phyloP scores from a whole-genome alignment of 2,888 invertebrate species.

The Lithophane semibrunnea region DNA sequence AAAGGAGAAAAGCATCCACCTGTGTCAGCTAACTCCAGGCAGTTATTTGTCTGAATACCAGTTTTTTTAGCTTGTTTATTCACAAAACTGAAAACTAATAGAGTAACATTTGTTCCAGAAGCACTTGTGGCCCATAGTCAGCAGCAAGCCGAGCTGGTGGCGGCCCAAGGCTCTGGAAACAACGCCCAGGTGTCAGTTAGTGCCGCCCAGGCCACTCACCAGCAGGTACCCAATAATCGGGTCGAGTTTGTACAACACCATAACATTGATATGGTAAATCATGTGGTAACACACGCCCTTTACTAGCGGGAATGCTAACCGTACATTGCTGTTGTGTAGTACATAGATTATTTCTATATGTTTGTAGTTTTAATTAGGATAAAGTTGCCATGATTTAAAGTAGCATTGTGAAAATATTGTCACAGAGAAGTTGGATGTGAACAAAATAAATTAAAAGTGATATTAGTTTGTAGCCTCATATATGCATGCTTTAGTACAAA shows the following conservation, averaged over 20 bases:
- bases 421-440: no score
- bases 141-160: conserved; percentile 86
- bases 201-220: conserved; percentile 82
- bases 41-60: not conserved
- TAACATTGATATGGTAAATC: conserved; percentile 90
- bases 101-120: conserved; percentile 74
- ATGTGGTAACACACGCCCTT: conserved; percentile 83
- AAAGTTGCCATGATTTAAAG: conserved; percentile 15
- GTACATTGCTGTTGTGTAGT: conserved; percentile 78
- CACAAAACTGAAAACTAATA: conserved; percentile 20
- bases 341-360: conserved; percentile 52
- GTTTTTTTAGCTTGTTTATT: not conserved
- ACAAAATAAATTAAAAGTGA: not conserved
- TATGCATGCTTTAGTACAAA: conserved; percentile 49
- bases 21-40: not conserved
- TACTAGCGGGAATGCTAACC: conserved; percentile 85
- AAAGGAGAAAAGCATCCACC: no score
- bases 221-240: conserved; percentile 90
- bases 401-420: not conserved
- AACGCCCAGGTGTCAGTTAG: conserved; percentile 82
- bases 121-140: conserved; percentile 87
- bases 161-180: conserved; percentile 75
- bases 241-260: conserved; percentile 90
- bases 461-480: not conserved
- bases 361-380: conserved; percentile 43